phyloP scores from a whole-genome alignment of 2,113 vertebrate species.

The Porphyrio hochstetteri region DNA sequence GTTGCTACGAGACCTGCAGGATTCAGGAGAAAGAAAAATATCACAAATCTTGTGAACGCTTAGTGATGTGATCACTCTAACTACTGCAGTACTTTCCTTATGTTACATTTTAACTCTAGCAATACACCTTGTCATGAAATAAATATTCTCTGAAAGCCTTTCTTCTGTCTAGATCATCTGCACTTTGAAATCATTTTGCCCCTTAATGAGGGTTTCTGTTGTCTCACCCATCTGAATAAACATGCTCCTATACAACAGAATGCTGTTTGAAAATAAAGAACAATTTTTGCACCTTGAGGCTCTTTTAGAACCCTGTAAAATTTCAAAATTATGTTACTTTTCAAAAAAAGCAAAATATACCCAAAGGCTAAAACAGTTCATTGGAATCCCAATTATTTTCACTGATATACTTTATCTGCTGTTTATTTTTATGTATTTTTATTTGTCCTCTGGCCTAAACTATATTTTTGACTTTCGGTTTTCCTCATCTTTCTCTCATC shows the following conservation, averaged over 20 bases:
- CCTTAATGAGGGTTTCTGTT: background rate
- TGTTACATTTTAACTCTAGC: background rate
- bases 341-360: background rate
- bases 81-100: background rate
- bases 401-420: background rate
- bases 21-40: background rate
- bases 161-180: background rate
- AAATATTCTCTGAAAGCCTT: background rate
- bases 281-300: background rate
- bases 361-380: background rate
- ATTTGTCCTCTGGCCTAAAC: background rate
- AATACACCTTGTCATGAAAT: background rate
- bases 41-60: background rate
- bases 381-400: background rate
- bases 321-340: background rate
- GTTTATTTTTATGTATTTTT: background rate
- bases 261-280: background rate
- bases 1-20: background rate
- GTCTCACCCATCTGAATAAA: background rate
- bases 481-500: background rate
- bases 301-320: background rate
- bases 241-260: background rate
- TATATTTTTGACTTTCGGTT: background rate
- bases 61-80: background rate
- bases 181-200: background rate